Percentiles rank a stretch among this genome's conserved stretches.
Evolutionary conservation across 1,140 invertebrate genomes (phyloP).

Genomic region (Homalodisca vitripennis): DNA sequence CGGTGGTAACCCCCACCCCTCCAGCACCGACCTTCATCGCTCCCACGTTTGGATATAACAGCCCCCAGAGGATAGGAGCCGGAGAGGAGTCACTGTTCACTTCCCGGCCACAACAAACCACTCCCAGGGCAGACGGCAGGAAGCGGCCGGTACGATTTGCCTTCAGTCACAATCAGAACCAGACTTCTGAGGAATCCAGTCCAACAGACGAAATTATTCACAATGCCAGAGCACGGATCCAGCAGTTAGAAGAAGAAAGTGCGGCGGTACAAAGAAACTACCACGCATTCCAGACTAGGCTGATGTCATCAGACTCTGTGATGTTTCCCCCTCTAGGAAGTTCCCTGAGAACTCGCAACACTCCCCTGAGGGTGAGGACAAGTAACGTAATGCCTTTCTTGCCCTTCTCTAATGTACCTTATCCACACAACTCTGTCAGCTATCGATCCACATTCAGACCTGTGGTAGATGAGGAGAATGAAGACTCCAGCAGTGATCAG

Average conservation of each 20-base stretch:
- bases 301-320: background rate
- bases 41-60: background rate
- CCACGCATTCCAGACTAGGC: background rate
- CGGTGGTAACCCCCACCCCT: background rate
- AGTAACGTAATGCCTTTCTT: background rate
- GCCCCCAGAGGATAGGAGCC: background rate
- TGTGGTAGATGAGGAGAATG: background rate
- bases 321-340: conserved; percentile 1
- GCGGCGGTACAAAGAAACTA: conserved; percentile 9
- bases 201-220: conserved; percentile 21
- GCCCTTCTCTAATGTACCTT: background rate
- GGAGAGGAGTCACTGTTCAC: conserved; percentile 20
- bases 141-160: background rate
- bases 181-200: conserved; percentile 23
- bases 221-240: conserved; percentile 9
- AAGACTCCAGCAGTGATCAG: conserved; percentile 10
- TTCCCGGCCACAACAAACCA: conserved; percentile 5
- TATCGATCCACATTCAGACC: background rate
- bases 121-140: background rate
- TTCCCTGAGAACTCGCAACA: background rate
- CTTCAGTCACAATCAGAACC: conserved; percentile 9
- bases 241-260: conserved; percentile 17
- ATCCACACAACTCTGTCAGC: background rate
- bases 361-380: background rate
- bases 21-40: background rate